Percentiles rank a stretch among this genome's conserved stretches.
These are phyloP conservation scores for Rousettus leschenaultii DNA, from an alignment of 2,113 vertebrate genomes.

Conservation along the genomic window DNA sequence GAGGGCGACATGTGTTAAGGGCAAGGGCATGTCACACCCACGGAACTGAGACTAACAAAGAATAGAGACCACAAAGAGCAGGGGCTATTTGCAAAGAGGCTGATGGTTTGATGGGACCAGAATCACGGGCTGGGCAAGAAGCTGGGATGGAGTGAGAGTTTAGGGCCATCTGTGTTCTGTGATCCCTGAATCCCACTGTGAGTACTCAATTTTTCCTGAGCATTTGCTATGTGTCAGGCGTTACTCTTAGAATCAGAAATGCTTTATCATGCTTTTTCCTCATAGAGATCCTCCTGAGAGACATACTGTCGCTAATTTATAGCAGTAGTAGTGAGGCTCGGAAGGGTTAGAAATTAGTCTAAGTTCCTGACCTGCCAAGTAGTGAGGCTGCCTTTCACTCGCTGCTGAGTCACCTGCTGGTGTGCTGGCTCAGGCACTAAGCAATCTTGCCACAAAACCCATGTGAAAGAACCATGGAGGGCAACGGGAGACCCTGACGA, in stretches of 20 bases:
- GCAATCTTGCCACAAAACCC: neutral
- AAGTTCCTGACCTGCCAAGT: neutral
- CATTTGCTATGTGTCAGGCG: neutral
- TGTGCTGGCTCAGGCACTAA: neutral
- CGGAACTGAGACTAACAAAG: neutral
- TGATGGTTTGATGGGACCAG: neutral
- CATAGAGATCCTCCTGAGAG: neutral
- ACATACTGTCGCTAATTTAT: fast-evolving
- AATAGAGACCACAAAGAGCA: neutral
- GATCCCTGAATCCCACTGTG: neutral
- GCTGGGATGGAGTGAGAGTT: neutral
- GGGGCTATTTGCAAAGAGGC: neutral
- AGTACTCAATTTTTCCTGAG: neutral
- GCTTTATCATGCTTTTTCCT: too few species aligned
- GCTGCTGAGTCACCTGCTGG: neutral
- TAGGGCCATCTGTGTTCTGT: neutral
- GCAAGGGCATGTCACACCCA: neutral
- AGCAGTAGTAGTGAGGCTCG: fast-evolving
- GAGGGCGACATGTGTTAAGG: neutral
- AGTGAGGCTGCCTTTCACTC: neutral
- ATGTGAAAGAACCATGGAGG: too few species aligned
- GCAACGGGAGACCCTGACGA: too few species aligned
- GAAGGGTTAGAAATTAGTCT: neutral
- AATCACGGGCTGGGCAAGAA: neutral
- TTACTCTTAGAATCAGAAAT: neutral